These are phyloP conservation scores for Formica aserva DNA, from an alignment of 2,888 invertebrate species.

Conservation along the genomic window DNA sequence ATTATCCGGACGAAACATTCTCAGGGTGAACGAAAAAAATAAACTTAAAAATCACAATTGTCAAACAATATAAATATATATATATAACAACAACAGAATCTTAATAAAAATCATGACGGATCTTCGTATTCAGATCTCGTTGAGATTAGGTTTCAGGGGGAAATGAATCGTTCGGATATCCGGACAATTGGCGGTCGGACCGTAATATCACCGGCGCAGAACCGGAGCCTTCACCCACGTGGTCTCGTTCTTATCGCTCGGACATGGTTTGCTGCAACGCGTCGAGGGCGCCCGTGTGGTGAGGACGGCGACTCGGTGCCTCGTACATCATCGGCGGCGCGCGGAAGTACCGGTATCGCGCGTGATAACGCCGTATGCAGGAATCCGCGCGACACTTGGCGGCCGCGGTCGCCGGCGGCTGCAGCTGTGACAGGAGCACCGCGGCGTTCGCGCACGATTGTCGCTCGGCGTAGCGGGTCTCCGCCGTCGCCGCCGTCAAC, in stretches of 20 bases:
- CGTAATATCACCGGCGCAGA: neutral
- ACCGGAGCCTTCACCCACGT: slow-evolving; percentile 1
- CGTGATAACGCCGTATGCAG: slow-evolving; percentile 72
- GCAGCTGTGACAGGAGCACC: slow-evolving; percentile 67
- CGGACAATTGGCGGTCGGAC: slow-evolving; percentile 26
- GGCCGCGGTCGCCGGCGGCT: slow-evolving; percentile 58
- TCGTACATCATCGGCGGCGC: slow-evolving; percentile 30
- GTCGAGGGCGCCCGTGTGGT: slow-evolving; percentile 19
- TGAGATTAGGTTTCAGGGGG: neutral
- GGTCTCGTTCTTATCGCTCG: slow-evolving; percentile 42
- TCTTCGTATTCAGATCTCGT: neutral
- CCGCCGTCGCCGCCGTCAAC: slow-evolving; percentile 26
- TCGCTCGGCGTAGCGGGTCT: slow-evolving; percentile 32
- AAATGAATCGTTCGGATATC: neutral
- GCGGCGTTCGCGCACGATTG: slow-evolving; percentile 72
- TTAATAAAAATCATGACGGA: neutral
- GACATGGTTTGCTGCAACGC: slow-evolving; percentile 36
- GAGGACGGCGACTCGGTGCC: neutral
- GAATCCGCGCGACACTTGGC: slow-evolving; percentile 68
- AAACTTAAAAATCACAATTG: neutral
- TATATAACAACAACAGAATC: neutral
- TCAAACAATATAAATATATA: neutral
- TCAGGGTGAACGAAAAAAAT: neutral
- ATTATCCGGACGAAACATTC: slow-evolving; percentile 7
- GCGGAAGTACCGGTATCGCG: slow-evolving; percentile 67